These are phyloP conservation scores for Paracyclopina nana DNA, from an alignment of 1,140 invertebrate species.

Conservation along the genomic window DNA sequence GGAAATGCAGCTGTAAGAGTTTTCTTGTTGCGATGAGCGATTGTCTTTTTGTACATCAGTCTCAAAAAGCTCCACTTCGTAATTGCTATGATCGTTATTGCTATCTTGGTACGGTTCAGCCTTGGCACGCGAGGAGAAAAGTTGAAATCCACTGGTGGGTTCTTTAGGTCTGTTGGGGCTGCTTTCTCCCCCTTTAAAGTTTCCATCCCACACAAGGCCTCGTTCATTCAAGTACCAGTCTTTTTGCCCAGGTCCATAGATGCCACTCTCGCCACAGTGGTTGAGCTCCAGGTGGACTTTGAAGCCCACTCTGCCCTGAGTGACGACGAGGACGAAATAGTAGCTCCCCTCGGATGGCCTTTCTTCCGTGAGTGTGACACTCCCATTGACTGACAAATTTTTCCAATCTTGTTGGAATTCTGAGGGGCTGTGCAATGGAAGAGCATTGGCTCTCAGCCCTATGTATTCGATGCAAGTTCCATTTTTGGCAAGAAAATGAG, in stretches of 20 bases:
- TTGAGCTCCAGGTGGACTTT: neutral
- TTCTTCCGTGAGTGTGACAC: slow-evolving; percentile 21
- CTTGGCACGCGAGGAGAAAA: slow-evolving; percentile 16
- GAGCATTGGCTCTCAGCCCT: slow-evolving; percentile 1
- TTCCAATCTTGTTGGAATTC: no score
- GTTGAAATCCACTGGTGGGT: neutral
- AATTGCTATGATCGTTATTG: no score
- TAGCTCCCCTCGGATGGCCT: slow-evolving; percentile 30
- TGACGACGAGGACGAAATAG: slow-evolving; percentile 33
- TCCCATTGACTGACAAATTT: no score
- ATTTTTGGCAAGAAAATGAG: no score
- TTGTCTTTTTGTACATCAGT: no score
- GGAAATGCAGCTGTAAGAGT: slow-evolving; percentile 27
- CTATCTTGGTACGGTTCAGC: no score
- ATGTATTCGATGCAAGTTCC: slow-evolving; percentile 11
- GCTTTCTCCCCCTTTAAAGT: no score
- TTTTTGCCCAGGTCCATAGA: slow-evolving; percentile 6
- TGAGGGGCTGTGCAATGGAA: slow-evolving; percentile 3
- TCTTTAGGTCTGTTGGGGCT: neutral
- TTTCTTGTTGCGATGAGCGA: no score
- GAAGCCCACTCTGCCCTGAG: slow-evolving; percentile 28
- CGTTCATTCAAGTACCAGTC: slow-evolving; percentile 14
- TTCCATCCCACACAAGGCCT: slow-evolving; percentile 4
- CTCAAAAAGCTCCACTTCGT: no score
- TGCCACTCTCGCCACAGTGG: slow-evolving; percentile 8